Percentiles rank a stretch among this genome's conserved stretches.
Conservation (phyloP, 2,797 vertebrate genomes). For the Smutsia gigantea region DNA sequence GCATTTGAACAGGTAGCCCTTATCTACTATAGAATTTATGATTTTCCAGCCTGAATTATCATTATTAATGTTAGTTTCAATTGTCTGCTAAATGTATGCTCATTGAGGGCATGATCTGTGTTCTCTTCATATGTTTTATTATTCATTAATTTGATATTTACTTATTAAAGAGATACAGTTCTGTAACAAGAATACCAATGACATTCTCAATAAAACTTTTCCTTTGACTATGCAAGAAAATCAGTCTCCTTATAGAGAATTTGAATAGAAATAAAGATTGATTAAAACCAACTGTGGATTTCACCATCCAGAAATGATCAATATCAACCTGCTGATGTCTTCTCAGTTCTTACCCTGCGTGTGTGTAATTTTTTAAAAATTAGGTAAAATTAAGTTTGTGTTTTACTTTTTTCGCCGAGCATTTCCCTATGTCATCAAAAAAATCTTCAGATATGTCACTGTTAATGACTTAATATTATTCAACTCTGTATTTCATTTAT, state of each 20-base stretch:
- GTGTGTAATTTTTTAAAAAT: slow-evolving; percentile 9
- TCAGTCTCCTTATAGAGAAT: not conserved
- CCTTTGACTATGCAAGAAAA: not conserved
- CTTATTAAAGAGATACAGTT: not conserved
- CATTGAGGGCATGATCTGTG: not conserved
- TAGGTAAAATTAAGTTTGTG: not conserved
- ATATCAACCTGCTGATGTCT: not conserved
- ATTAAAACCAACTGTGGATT: not conserved
- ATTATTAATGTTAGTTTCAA: not conserved
- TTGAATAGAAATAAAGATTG: not conserved
- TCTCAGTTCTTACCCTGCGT: not conserved
- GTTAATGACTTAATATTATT: not conserved
- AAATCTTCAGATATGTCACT: not conserved
- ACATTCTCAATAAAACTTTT: not conserved
- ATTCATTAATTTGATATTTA: not conserved
- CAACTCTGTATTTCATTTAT: not conserved
- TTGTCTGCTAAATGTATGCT: not conserved
- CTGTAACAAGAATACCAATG: not conserved
- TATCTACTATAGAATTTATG: not conserved
- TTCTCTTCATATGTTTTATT: not conserved
- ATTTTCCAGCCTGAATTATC: not conserved
- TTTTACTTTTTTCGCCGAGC: not conserved
- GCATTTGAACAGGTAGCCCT: not conserved
- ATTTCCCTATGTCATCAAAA: not conserved
- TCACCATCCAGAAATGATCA: not conserved